These are phyloP conservation scores for Holotrichia oblita DNA, from an alignment of 1,140 invertebrate species.

Conservation along the genomic window DNA sequence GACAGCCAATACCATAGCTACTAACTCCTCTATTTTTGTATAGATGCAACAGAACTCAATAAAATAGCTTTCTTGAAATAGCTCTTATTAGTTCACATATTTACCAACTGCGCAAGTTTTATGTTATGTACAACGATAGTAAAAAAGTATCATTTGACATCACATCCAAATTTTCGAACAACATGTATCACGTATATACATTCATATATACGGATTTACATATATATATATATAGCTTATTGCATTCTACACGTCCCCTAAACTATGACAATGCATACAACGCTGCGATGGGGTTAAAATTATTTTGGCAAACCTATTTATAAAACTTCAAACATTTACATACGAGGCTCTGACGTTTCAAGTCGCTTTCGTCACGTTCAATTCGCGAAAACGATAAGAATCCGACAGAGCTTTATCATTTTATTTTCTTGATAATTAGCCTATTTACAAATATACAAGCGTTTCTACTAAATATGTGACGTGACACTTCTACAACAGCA, in stretches of 20 bases:
- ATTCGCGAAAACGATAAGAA: neutral
- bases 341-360: constrained; percentile 9
- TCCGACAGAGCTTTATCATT: neutral
- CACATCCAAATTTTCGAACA: constrained; percentile 35
- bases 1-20: no score
- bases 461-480: constrained; percentile 58
- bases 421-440: constrained; percentile 46
- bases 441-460: constrained; percentile 61
- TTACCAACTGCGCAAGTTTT: neutral
- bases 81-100: neutral
- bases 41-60: no score
- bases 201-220: constrained; percentile 41
- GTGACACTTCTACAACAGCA: constrained; percentile 52
- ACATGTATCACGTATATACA: constrained; percentile 33
- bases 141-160: neutral
- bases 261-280: constrained; percentile 50
- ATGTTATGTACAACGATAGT: constrained; percentile 13
- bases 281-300: constrained; percentile 53
- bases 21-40: no score
- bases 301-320: constrained; percentile 54
- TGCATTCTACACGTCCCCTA: constrained; percentile 56
- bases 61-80: no score
- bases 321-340: constrained; percentile 56
- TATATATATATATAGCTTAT: constrained; percentile 54
- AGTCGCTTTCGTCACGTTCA: neutral